phyloP scores from a whole-genome alignment of 2,888 invertebrate genomes.

The Junonia oenone region DNA sequence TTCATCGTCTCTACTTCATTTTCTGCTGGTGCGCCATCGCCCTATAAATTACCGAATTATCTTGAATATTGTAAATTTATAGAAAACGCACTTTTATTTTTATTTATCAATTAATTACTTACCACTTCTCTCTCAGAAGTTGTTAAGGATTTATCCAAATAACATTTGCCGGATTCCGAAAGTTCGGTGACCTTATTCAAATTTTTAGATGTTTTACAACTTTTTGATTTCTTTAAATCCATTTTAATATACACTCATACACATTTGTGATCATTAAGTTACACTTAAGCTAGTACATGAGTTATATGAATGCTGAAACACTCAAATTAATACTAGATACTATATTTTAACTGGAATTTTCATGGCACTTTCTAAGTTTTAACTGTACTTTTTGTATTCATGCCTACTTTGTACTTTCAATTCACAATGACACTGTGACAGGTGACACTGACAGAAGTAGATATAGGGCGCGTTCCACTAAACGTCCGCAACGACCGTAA shows the following conservation, averaged over 20 bases:
- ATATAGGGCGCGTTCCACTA: too few species aligned
- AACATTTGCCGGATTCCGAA: conserved; percentile 39
- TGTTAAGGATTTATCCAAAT: conserved; percentile 35
- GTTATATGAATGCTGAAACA: neutral
- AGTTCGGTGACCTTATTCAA: conserved; percentile 58
- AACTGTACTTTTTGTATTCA: neutral
- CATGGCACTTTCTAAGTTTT: conserved; percentile 5
- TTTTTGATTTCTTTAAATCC: conserved; percentile 40
- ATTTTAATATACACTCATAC: conserved; percentile 28
- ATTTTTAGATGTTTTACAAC: conserved; percentile 44
- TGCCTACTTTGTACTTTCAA: too few species aligned
- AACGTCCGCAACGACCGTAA: too few species aligned
- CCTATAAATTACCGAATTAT: conserved; percentile 32
- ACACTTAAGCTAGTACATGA: neutral
- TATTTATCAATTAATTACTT: conserved; percentile 28
- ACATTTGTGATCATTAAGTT: neutral
- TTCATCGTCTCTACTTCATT: conserved; percentile 31
- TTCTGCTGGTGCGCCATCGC: conserved; percentile 42
- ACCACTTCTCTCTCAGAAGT: conserved; percentile 44
- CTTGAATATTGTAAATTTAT: neutral
- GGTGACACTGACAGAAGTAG: neutral
- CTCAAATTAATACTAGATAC: neutral
- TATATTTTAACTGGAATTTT: neutral
- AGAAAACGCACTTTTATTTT: neutral
- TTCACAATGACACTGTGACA: too few species aligned